Evolutionary conservation across 2,888 invertebrate species (phyloP).

Genomic region (Muscina levida): DNA sequence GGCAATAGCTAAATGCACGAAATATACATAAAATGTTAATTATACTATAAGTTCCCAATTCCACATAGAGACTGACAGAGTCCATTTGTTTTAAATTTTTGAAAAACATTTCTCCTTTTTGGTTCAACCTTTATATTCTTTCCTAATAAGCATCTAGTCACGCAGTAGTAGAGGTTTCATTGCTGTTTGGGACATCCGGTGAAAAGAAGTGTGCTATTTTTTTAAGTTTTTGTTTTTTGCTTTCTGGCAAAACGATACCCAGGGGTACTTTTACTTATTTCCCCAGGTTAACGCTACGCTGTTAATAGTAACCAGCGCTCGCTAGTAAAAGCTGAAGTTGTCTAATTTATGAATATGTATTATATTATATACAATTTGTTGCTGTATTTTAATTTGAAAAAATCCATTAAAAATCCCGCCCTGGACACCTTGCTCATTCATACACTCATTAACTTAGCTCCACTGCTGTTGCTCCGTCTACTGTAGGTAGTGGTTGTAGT

Average conservation of each 20-base stretch:
- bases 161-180: neutral
- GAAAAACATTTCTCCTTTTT: slow-evolving; percentile 22
- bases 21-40: too few species aligned
- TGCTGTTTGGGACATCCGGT: slow-evolving; percentile 1
- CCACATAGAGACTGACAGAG: too few species aligned
- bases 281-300: slow-evolving; percentile 23
- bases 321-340: slow-evolving; percentile 46
- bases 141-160: slow-evolving; percentile 36
- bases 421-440: slow-evolving; percentile 50
- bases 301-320: slow-evolving; percentile 35
- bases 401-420: slow-evolving; percentile 59
- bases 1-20: too few species aligned
- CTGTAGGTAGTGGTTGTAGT: slow-evolving; percentile 35
- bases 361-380: slow-evolving; percentile 4
- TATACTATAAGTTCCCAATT: too few species aligned
- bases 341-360: slow-evolving; percentile 55
- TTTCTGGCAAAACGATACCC: slow-evolving; percentile 59
- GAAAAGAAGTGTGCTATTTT: slow-evolving; percentile 38
- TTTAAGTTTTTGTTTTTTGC: slow-evolving; percentile 1
- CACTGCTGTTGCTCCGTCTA: neutral
- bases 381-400: slow-evolving; percentile 61
- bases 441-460: neutral
- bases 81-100: too few species aligned
- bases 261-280: slow-evolving; percentile 56
- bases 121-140: slow-evolving; percentile 13